Conservation (phyloP, 2,113 vertebrate genomes). For the Gila orcuttii region DNA sequence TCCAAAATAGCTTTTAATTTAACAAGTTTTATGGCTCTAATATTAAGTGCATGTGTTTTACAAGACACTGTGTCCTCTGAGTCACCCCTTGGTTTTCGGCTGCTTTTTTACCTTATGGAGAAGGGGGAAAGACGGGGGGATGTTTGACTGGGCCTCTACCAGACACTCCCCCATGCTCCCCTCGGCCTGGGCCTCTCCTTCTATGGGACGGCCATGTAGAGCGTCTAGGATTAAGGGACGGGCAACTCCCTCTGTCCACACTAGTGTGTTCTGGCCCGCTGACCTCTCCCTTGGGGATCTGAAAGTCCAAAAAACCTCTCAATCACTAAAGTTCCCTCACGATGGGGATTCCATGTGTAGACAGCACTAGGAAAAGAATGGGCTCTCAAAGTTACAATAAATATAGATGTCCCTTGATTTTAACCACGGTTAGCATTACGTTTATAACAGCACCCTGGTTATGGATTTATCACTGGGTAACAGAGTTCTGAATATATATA, state of each 20-base stretch:
- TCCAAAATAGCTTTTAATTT: constrained; percentile 97
- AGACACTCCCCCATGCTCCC: constrained; percentile 41
- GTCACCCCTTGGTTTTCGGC: constrained; percentile 85
- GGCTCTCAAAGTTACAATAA: not conserved
- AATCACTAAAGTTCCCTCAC: constrained; percentile 24
- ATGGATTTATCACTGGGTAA: constrained; percentile 67
- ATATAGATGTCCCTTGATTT: constrained; percentile 26
- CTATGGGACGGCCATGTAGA: constrained; percentile 41
- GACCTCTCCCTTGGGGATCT: constrained; percentile 41
- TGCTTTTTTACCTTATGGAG: constrained; percentile 67
- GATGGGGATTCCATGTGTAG: constrained; percentile 36
- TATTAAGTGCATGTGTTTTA: constrained; percentile 99
- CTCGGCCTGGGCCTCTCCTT: constrained; percentile 41
- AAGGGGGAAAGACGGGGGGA: constrained; percentile 49
- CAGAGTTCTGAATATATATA: constrained; percentile 49
- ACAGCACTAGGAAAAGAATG: constrained; percentile 12
- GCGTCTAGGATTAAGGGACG: constrained; percentile 26
- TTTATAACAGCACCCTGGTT: constrained; percentile 59
- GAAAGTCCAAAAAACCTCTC: constrained; percentile 40
- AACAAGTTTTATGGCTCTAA: constrained; percentile 95
- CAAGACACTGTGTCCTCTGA: constrained; percentile 92
- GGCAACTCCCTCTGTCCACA: constrained; percentile 44
- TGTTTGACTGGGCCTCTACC: constrained; percentile 45
- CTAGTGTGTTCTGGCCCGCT: constrained; percentile 35
- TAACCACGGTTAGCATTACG: constrained; percentile 37